phyloP scores from a whole-genome alignment of 2,797 vertebrate genomes.

The Leptodactylus fallax region DNA sequence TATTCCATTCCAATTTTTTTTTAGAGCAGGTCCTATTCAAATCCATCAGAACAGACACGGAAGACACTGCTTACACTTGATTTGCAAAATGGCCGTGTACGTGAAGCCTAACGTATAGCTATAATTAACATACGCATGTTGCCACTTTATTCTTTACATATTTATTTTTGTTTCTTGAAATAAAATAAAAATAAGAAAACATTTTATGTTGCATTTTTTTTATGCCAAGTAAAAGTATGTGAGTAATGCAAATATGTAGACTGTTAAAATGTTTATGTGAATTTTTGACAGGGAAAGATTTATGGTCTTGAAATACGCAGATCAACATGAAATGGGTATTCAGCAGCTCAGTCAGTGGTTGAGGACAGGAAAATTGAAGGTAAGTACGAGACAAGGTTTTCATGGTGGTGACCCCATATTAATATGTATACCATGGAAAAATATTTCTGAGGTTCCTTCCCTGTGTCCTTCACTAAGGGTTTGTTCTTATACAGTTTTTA shows the following conservation, averaged over 20 bases:
- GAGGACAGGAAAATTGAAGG: slow-evolving; percentile 88
- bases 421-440: not conserved
- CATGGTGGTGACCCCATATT: not conserved
- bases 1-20: too few species aligned
- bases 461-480: too few species aligned
- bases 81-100: too few species aligned
- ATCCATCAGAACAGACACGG: too few species aligned
- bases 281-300: slow-evolving; percentile 84
- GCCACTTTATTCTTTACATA: too few species aligned
- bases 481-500: too few species aligned
- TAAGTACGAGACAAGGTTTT: slow-evolving; percentile 63
- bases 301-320: slow-evolving; percentile 85
- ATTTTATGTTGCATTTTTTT: not conserved
- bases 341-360: slow-evolving; percentile 86
- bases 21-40: too few species aligned
- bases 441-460: not conserved
- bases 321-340: slow-evolving; percentile 80
- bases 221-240: not conserved
- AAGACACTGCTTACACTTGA: too few species aligned
- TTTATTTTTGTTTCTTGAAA: too few species aligned
- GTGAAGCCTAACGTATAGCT: too few species aligned
- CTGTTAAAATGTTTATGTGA: not conserved
- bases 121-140: too few species aligned
- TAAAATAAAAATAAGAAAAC: too few species aligned
- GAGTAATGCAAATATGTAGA: not conserved